phyloP scores from a whole-genome alignment of 1,140 invertebrate genomes.

The Holotrichia oblita region DNA sequence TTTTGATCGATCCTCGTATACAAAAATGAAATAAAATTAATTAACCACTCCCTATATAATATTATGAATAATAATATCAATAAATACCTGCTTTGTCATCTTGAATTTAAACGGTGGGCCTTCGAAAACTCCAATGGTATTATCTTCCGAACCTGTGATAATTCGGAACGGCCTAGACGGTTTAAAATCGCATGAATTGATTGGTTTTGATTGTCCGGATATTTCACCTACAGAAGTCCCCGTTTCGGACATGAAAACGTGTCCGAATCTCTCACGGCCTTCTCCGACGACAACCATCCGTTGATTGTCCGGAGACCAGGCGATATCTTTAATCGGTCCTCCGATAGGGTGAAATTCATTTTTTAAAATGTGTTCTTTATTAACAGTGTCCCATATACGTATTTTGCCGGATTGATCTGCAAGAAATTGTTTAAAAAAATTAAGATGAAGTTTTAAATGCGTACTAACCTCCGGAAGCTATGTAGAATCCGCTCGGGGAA shows the following conservation, averaged over 20 bases:
- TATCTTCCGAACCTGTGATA: slow-evolving; percentile 96
- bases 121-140: slow-evolving; percentile 93
- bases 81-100: slow-evolving; percentile 78
- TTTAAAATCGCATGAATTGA: slow-evolving; percentile 95
- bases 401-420: slow-evolving; percentile 94
- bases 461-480: slow-evolving; percentile 94
- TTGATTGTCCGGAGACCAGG: slow-evolving; percentile 96
- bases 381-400: slow-evolving; percentile 98
- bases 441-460: too few relatives aligned
- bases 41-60: neutral
- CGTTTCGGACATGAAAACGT: slow-evolving; percentile 97
- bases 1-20: too few relatives aligned
- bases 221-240: slow-evolving; percentile 98
- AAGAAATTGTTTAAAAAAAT: slow-evolving; percentile 41
- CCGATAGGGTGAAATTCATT: slow-evolving; percentile 97
- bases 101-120: slow-evolving; percentile 99
- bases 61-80: too few relatives aligned
- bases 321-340: slow-evolving; percentile 95
- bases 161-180: slow-evolving; percentile 91
- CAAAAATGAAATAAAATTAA: neutral
- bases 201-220: slow-evolving; percentile 94
- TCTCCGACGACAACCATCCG: slow-evolving; percentile 96
- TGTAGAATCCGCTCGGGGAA: slow-evolving; percentile 98
- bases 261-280: slow-evolving; percentile 95
- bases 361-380: slow-evolving; percentile 97